These are phyloP conservation scores for Drosophila mercatorum DNA, from an alignment of 2,888 invertebrate species.

Conservation along the genomic window DNA sequence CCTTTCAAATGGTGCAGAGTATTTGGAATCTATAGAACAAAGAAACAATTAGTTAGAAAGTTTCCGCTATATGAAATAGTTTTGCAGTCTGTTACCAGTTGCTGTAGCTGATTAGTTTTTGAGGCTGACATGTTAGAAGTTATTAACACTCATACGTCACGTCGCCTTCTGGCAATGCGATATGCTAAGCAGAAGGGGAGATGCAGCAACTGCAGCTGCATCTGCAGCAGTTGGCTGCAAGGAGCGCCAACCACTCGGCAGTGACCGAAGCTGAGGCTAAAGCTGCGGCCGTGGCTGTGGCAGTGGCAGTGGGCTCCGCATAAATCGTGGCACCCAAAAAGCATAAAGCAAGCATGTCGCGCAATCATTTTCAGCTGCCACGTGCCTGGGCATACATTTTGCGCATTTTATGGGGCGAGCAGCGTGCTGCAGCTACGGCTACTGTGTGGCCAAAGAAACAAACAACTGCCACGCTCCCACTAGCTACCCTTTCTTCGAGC, in stretches of 20 bases:
- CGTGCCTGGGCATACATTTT: constrained; percentile 77
- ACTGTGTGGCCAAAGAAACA: constrained; percentile 55
- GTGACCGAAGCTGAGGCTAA: not conserved
- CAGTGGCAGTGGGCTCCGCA: constrained; percentile 36
- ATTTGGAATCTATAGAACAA: not conserved
- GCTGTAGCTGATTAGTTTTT: constrained; percentile 55
- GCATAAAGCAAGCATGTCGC: constrained; percentile 83
- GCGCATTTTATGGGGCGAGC: constrained; percentile 70
- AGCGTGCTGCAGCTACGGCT: constrained; percentile 28
- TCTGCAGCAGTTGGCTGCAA: constrained; percentile 20
- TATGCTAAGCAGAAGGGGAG: constrained; percentile 45
- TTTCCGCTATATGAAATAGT: constrained; percentile 12
- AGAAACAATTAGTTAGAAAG: not conserved
- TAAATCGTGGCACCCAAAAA: constrained; percentile 73
- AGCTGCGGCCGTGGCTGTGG: constrained; percentile 11
- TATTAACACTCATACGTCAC: constrained; percentile 72
- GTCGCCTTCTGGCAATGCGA: constrained; percentile 34
- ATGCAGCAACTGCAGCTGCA: not conserved
- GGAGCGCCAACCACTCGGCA: constrained; percentile 6
- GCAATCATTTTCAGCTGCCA: constrained; percentile 83
- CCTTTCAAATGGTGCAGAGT: not conserved
- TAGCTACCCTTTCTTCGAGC: not conserved
- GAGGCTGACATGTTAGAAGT: constrained; percentile 36
- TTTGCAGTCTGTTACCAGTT: constrained; percentile 6
- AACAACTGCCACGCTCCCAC: constrained; percentile 58